phyloP scores from a whole-genome alignment of 2,888 invertebrate genomes.

The Nomada lathburiana region DNA sequence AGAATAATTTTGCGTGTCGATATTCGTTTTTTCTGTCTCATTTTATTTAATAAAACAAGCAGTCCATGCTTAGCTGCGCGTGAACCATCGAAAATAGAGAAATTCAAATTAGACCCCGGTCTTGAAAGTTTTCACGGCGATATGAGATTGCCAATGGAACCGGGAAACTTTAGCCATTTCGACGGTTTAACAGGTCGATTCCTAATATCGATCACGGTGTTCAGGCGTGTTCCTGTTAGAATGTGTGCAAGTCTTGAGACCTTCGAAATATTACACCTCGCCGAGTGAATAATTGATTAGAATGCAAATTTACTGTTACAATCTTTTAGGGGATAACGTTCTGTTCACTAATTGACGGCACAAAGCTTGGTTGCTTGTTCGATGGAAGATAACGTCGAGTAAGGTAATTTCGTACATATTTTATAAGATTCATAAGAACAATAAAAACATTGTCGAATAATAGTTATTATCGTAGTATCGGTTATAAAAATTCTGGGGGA shows the following conservation, averaged over 20 bases:
- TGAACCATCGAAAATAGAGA: constrained; percentile 1
- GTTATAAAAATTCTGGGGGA: constrained; percentile 30
- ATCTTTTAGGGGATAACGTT: background rate
- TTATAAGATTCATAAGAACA: no score
- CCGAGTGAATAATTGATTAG: constrained; percentile 8
- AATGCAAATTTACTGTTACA: constrained; percentile 5
- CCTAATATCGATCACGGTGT: constrained; percentile 37
- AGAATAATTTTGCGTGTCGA: no score
- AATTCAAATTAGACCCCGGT: constrained; percentile 31
- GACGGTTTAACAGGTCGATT: constrained; percentile 43
- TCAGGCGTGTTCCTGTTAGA: constrained; percentile 4
- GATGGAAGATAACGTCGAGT: background rate
- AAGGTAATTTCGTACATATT: no score
- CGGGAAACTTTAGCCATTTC: constrained; percentile 48
- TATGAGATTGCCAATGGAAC: constrained; percentile 15
- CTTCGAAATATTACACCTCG: constrained; percentile 1
- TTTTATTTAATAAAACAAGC: background rate
- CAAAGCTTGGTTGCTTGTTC: background rate
- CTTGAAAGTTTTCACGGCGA: constrained; percentile 27
- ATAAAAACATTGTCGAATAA: no score
- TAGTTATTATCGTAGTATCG: background rate
- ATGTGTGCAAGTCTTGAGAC: constrained; percentile 3
- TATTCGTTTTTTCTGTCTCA: background rate
- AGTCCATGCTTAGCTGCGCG: background rate
- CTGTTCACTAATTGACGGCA: no score